Evolutionary conservation across 2,888 invertebrate genomes (phyloP).

Genomic region (Mamestra brassicae): DNA sequence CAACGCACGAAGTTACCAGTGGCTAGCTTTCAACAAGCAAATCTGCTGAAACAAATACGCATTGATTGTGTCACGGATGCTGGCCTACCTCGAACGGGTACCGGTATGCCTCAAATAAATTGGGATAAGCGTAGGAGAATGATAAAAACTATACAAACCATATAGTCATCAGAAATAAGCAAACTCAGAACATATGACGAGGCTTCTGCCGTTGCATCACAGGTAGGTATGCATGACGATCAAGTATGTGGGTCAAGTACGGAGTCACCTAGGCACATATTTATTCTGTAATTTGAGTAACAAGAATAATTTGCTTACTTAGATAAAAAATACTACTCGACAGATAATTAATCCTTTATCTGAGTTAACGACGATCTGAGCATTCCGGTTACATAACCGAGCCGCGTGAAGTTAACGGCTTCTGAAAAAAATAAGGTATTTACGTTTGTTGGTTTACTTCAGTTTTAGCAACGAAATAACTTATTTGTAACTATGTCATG

Average conservation of each 20-base stretch:
- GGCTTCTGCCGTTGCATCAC: slow-evolving; percentile 17
- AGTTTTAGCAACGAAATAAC: neutral
- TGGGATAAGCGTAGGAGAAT: too few relatives aligned
- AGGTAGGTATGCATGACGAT: slow-evolving; percentile 14
- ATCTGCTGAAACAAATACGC: too few relatives aligned
- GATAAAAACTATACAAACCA: neutral
- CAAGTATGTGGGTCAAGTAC: slow-evolving; percentile 34
- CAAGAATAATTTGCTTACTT: slow-evolving; percentile 23
- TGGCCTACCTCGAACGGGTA: too few relatives aligned
- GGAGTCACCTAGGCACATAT: slow-evolving; percentile 43
- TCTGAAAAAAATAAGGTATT: neutral
- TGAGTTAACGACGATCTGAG: slow-evolving; percentile 39
- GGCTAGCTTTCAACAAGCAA: too few relatives aligned
- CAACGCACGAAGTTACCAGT: too few relatives aligned
- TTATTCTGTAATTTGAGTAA: slow-evolving; percentile 43
- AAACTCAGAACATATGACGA: neutral
- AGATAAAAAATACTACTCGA: slow-evolving; percentile 34
- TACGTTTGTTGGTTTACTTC: neutral
- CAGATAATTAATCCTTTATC: slow-evolving; percentile 24
- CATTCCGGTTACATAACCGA: slow-evolving; percentile 27
- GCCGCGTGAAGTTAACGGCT: neutral
- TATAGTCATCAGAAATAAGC: neutral
- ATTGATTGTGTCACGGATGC: too few relatives aligned
- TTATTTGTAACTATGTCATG: neutral
- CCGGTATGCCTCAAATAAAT: too few relatives aligned